These are phyloP conservation scores for Protobothrops mucrosquamatus DNA, from an alignment of 2,113 vertebrate genomes.

Conservation along the genomic window DNA sequence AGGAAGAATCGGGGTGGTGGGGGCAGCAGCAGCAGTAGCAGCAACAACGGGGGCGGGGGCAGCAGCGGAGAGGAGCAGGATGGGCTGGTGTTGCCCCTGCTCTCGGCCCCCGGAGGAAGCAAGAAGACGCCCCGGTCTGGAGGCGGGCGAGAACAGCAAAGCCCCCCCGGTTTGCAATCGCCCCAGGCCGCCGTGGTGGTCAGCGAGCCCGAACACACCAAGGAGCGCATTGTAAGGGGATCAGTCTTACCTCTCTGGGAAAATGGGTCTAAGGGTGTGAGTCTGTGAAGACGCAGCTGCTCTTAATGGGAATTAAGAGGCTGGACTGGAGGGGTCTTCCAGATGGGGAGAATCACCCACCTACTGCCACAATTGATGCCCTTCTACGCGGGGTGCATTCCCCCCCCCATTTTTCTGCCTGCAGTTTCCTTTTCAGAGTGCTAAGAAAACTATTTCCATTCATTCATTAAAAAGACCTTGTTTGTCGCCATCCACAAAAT, in stretches of 20 bases:
- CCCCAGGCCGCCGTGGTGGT: constrained; percentile 50
- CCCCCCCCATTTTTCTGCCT: not conserved
- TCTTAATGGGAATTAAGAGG: not conserved
- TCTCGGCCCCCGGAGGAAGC: constrained; percentile 42
- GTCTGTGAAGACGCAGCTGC: not conserved
- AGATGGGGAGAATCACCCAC: not conserved
- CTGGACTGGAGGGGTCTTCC: not conserved
- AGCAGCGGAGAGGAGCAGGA: constrained; percentile 58
- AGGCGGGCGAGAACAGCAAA: constrained; percentile 15
- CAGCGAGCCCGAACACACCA: constrained; percentile 83
- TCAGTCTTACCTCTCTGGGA: not conserved
- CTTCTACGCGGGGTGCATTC: not conserved
- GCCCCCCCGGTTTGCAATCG: not conserved
- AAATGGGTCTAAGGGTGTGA: not conserved
- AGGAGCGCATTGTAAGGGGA: constrained; percentile 84
- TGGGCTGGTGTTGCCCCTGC: not conserved
- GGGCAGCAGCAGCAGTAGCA: constrained; percentile 59
- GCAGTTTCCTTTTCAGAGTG: not conserved
- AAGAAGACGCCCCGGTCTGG: constrained; percentile 51
- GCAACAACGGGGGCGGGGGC: constrained; percentile 22
- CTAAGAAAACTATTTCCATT: not conserved
- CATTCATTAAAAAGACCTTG: not conserved
- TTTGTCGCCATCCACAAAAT: not conserved
- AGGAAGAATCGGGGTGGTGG: constrained; percentile 56
- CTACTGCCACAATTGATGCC: not conserved